Evolutionary conservation across 2,888 invertebrate species (phyloP), one percentile per base, ranked within the genome.

Genomic region (Dasypogon diadema): DNA sequence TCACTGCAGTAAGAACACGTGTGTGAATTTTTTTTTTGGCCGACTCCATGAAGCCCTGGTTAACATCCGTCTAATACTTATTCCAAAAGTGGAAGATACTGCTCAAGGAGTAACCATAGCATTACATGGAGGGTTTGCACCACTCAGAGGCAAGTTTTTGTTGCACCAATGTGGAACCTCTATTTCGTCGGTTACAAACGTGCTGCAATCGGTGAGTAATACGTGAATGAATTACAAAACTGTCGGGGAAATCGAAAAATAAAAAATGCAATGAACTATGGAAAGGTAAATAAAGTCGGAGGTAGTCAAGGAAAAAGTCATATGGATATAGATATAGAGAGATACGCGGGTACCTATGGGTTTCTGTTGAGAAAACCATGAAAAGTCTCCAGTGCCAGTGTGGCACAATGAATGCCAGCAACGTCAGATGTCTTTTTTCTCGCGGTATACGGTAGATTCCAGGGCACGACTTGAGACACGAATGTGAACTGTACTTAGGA

Each of bases 171-270:
- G 51, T 16, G 51, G 51, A 51, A 51, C 51, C 18, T 42, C 2
- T 12, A 12, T 51, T 51, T n/a, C 51, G 5, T 51, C 16, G 51
- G 51, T 18, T 51, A 51, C 21, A 42, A 51, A 21, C 14, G 51
- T 51, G 51, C 51, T 51, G 51, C 51, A 51, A 51, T 51, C 51
- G 14, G 1, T 21, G 51, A 51, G 51, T 51, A 51, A 51, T 51
- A 51, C 51, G 51, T 51, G 51, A 51, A 51, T 51, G 51, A 51
- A 51, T 51, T 51, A 51, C 51, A 51, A 51, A 51, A 51, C 51
- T 51, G 2, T 51, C 3, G 2, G 1, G 51, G n/a, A 51, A 51
- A 51, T n/a, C 16, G 4, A 2, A 51, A 51, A 51, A 3, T 16
- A 51, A 48, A 51, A 18, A 21, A 51, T 42, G n/a, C n/a, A 2